These are phyloP conservation scores for Diplodus sargus DNA, from an alignment of 2,797 vertebrate genomes.

Conservation along the genomic window DNA sequence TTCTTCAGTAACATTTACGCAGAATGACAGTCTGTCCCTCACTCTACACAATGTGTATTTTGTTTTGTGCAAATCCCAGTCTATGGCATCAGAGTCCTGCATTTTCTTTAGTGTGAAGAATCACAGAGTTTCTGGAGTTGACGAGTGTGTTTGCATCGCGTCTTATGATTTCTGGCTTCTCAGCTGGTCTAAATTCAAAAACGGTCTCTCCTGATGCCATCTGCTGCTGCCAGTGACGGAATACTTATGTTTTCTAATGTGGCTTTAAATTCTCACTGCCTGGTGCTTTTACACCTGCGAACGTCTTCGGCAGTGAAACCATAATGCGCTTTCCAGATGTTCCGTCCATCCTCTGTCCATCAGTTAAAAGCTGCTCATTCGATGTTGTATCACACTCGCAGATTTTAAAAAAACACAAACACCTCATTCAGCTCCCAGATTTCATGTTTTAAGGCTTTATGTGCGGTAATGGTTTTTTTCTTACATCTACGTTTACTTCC, in stretches of 20 bases:
- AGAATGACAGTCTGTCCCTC: too few species aligned
- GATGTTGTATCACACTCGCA: neutral
- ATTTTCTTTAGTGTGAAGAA: neutral
- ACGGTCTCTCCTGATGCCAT: constrained; percentile 6
- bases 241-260: constrained; percentile 4
- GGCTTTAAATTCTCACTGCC: constrained; percentile 18
- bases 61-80: too few species aligned
- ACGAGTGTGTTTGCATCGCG: constrained; percentile 7
- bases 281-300: constrained; percentile 10
- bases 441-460: neutral
- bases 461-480: constrained; percentile 8
- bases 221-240: neutral
- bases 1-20: too few species aligned
- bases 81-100: too few species aligned
- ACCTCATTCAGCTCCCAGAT: constrained; percentile 5
- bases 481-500: constrained; percentile 28
- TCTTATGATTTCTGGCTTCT: constrained; percentile 14
- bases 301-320: neutral
- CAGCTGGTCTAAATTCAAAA: constrained; percentile 17
- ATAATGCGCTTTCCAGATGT: neutral
- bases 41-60: too few species aligned
- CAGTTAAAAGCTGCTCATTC: neutral
- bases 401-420: constrained; percentile 3
- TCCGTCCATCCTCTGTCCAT: constrained; percentile 7
- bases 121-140: neutral